Percentiles rank a stretch among this genome's conserved stretches.
These are phyloP conservation scores for Wasmannia auropunctata DNA, from an alignment of 1,140 invertebrate genomes.

Conservation along the genomic window DNA sequence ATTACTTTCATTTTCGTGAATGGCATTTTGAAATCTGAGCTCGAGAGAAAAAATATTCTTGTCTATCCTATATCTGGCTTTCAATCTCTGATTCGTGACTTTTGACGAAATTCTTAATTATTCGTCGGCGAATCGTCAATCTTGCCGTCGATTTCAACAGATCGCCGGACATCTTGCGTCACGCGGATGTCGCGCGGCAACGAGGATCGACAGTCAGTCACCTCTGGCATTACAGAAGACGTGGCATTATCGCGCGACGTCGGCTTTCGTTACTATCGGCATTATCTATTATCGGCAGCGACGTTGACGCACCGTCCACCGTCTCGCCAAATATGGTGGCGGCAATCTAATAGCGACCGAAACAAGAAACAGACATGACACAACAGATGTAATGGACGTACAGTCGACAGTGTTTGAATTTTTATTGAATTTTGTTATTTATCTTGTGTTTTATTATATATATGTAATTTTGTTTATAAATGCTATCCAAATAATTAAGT, in stretches of 20 bases:
- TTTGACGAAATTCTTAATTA: neutral
- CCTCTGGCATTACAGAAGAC: constrained; percentile 51
- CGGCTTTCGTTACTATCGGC: constrained; percentile 43
- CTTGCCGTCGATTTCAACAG: constrained; percentile 14
- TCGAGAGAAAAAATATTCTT: neutral
- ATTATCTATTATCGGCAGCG: constrained; percentile 33
- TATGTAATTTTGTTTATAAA: neutral
- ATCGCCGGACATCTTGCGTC: constrained; percentile 9
- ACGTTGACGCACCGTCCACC: constrained; percentile 9
- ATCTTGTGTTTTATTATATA: neutral
- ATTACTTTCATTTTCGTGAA: neutral
- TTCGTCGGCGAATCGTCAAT: neutral
- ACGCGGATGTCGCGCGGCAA: neutral
- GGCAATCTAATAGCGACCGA: neutral
- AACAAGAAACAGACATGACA: constrained; percentile 17
- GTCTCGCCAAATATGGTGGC: constrained; percentile 10
- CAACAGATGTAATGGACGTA: constrained; percentile 14
- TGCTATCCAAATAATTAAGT: neutral
- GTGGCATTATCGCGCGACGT: constrained; percentile 39
- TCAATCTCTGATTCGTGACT: neutral
- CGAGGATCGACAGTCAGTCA: constrained; percentile 34
- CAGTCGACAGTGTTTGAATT: neutral
- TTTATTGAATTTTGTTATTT: neutral
- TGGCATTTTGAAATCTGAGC: too few relatives aligned
- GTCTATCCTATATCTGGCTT: neutral